A percentile compares a stretch with the other conserved stretches of the same genome.
These are phyloP conservation scores for Nymphicus hollandicus DNA, from an alignment of 2,113 vertebrate species.

Conservation along the genomic window DNA sequence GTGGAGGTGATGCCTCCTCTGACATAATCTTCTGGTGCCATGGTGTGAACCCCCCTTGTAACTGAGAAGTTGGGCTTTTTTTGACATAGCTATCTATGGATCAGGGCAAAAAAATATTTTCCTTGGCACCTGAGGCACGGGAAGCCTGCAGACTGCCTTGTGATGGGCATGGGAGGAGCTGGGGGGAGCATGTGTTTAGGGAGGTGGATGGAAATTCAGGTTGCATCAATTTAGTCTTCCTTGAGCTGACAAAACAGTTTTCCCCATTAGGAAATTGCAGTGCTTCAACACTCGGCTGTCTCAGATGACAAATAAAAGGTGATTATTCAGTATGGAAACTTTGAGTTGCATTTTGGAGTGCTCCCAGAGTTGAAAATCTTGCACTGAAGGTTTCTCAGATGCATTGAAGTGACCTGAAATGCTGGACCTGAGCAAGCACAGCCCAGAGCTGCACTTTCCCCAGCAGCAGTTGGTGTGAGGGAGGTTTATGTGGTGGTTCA, in stretches of 20 bases:
- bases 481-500: neutral
- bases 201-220: neutral
- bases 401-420: neutral
- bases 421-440: neutral
- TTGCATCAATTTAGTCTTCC: neutral
- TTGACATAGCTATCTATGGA: neutral
- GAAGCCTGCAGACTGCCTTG: neutral
- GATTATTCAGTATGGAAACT: neutral
- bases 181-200: neutral
- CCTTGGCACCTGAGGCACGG: neutral
- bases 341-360: neutral
- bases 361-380: neutral
- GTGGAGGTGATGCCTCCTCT: neutral
- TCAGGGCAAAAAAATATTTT: neutral
- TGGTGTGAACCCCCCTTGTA: neutral
- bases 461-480: fast-evolving
- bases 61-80: neutral
- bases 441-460: neutral
- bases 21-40: fast-evolving
- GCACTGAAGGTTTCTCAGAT: neutral
- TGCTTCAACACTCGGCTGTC: neutral
- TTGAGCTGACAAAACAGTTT: constrained; percentile 17
- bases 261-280: neutral
- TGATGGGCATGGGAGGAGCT: neutral
- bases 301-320: neutral